Evolutionary conservation across 2,797 vertebrate genomes (phyloP).

Genomic region (Etheostoma nigrum): DNA sequence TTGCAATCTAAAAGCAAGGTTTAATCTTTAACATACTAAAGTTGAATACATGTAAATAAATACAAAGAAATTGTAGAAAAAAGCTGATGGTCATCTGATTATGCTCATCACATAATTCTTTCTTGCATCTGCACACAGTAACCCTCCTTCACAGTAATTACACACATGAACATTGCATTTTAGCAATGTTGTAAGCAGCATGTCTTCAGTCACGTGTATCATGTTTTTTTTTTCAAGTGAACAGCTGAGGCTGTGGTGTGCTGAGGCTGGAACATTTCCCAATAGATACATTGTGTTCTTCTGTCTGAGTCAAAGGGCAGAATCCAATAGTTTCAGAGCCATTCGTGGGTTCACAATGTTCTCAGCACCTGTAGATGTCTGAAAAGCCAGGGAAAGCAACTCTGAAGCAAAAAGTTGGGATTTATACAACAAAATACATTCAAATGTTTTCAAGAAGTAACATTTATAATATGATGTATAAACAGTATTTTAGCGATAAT

Average conservation of each 20-base stretch:
- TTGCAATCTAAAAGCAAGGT: neutral
- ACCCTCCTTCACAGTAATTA: neutral
- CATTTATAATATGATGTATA: neutral
- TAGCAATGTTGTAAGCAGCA: neutral
- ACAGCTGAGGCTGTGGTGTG: neutral
- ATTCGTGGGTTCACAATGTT: neutral
- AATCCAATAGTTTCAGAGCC: neutral
- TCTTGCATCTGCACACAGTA: neutral
- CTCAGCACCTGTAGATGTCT: neutral
- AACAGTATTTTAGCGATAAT: neutral
- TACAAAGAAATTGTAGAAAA: neutral
- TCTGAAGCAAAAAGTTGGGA: neutral
- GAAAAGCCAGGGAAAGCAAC: neutral
- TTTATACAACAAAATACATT: neutral
- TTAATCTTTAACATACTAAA: neutral
- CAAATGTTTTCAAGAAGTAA: neutral
- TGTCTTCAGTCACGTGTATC: neutral
- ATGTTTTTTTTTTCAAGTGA: neutral
- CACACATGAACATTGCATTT: neutral
- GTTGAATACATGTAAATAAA: too few species aligned
- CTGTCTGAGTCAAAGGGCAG: neutral
- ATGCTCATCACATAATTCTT: neutral
- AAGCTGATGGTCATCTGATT: neutral
- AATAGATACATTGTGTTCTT: neutral
- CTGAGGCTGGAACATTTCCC: neutral